Percentiles rank a stretch among this genome's conserved stretches.
Evolutionary conservation across 2,113 vertebrate species (phyloP).

Genomic region (Thamnaconus septentrionalis): DNA sequence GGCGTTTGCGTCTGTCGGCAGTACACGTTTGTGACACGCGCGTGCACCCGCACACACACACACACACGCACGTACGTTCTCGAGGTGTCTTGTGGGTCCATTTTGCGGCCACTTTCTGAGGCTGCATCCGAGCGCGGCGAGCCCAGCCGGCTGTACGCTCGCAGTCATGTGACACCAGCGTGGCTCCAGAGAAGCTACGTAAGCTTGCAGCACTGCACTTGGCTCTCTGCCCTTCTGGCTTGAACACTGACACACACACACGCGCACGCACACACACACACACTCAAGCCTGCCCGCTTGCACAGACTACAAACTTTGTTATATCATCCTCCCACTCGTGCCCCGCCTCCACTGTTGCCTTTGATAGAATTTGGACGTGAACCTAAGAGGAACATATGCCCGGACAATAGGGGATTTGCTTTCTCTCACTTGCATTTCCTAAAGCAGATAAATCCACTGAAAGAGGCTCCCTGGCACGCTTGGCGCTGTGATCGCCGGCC

Average conservation of each 20-base stretch:
- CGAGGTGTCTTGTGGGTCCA: no score
- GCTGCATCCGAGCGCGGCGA: conserved; percentile 39
- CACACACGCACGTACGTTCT: no score
- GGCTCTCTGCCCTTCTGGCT: conserved; percentile 52
- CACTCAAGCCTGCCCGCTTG: background rate
- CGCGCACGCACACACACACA: conserved; percentile 1
- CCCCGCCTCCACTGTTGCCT: conserved; percentile 38
- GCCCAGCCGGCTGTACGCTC: conserved; percentile 45
- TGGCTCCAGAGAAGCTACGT: conserved; percentile 40
- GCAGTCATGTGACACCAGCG: conserved; percentile 52
- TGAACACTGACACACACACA: conserved; percentile 26
- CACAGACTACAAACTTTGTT: conserved; percentile 35
- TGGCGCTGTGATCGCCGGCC: conserved; percentile 16
- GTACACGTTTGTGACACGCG: background rate
- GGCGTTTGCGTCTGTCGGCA: no score
- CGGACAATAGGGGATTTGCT: conserved; percentile 64
- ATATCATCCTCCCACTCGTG: conserved; percentile 48
- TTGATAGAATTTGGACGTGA: conserved; percentile 47
- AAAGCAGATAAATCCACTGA: conserved; percentile 50
- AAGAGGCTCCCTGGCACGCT: conserved; percentile 41
- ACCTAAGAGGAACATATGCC: conserved; percentile 56
- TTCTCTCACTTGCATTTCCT: conserved; percentile 39
- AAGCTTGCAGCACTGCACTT: conserved; percentile 53
- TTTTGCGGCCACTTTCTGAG: conserved; percentile 35
- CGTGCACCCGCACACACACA: background rate